These are phyloP conservation scores for Phanerotoma sp. DNA, from an alignment of 2,888 invertebrate genomes.

Conservation along the genomic window DNA sequence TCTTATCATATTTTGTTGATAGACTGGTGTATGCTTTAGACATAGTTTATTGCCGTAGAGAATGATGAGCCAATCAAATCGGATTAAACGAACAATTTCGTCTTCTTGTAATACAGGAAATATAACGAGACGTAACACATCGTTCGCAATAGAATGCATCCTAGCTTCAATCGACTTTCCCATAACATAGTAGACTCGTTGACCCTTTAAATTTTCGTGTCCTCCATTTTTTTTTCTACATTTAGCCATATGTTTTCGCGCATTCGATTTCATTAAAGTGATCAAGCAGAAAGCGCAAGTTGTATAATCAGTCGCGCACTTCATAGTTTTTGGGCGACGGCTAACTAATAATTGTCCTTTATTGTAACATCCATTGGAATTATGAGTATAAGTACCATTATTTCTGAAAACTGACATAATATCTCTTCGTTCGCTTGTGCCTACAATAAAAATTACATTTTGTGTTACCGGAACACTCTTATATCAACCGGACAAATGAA, in stretches of 20 bases:
- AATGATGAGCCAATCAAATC: conserved; percentile 17
- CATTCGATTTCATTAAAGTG: not conserved
- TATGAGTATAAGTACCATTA: too few relatives aligned
- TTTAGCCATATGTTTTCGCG: not conserved
- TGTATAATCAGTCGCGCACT: too few relatives aligned
- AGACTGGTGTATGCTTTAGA: conserved; percentile 17
- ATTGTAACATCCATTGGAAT: too few relatives aligned
- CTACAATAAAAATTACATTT: too few relatives aligned
- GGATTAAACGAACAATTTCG: conserved; percentile 9
- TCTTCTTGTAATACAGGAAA: conserved; percentile 22
- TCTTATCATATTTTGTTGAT: conserved; percentile 19
- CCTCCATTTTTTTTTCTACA: too few relatives aligned
- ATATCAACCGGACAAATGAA: too few relatives aligned
- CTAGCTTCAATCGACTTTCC: not conserved
- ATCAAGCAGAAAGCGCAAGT: not conserved
- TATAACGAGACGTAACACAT: conserved; percentile 6
- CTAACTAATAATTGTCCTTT: too few relatives aligned
- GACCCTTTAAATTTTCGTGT: not conserved
- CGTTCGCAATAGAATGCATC: conserved; percentile 12
- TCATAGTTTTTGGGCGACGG: too few relatives aligned
- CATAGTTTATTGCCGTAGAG: conserved; percentile 23
- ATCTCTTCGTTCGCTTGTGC: too few relatives aligned
- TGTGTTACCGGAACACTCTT: too few relatives aligned
- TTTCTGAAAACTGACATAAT: too few relatives aligned
- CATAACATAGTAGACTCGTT: not conserved